Conservation (phyloP, 2,888 invertebrate genomes). For the Netelia fuscicornis region DNA sequence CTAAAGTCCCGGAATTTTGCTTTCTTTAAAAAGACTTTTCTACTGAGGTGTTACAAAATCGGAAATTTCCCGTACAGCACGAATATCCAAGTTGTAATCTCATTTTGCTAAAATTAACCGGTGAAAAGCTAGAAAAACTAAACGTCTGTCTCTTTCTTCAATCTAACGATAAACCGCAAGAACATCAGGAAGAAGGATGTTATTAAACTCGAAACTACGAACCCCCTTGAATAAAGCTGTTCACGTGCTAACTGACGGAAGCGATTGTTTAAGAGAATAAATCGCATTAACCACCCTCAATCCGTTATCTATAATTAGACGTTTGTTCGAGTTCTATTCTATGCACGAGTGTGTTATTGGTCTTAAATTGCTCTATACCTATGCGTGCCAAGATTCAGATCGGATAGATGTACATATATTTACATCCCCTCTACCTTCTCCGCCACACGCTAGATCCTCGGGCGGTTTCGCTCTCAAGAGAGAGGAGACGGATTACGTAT, state of each 20-base stretch:
- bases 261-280: slow-evolving; percentile 17
- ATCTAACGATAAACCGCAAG: too few relatives aligned
- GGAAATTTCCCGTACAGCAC: too few relatives aligned
- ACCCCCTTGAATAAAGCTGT: background rate
- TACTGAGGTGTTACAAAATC: too few relatives aligned
- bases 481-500: slow-evolving; percentile 41
- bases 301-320: slow-evolving; percentile 19
- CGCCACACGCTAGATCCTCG: slow-evolving; percentile 1
- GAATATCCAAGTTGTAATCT: too few relatives aligned
- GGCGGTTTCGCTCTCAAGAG: slow-evolving; percentile 21
- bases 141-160: too few relatives aligned
- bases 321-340: slow-evolving; percentile 18
- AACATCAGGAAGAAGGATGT: too few relatives aligned
- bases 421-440: slow-evolving; percentile 10
- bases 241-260: background rate
- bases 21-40: too few relatives aligned
- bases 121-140: too few relatives aligned
- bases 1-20: too few relatives aligned
- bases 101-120: too few relatives aligned
- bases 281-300: slow-evolving; percentile 22
- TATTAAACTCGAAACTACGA: background rate
- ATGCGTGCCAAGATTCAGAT: slow-evolving; percentile 72
- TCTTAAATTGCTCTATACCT: slow-evolving; percentile 47
- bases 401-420: slow-evolving; percentile 76
- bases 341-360: slow-evolving; percentile 1